Conservation (phyloP, 2,113 vertebrate genomes). For the Seriola rivoliana region DNA sequence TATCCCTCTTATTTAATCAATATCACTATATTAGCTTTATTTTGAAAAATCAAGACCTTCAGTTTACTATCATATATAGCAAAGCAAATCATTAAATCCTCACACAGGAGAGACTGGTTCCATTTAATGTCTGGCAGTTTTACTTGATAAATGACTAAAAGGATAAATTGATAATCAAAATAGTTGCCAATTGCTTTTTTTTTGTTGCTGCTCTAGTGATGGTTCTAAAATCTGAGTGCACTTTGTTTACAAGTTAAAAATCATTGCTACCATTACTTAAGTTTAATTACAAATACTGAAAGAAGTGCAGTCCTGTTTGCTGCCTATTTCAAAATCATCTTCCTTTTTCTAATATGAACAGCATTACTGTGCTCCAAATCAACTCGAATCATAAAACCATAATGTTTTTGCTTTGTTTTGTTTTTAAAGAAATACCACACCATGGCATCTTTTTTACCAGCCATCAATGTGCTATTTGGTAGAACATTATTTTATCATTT, state of each 20-base stretch:
- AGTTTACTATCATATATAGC: background rate
- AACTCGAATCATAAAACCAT: background rate
- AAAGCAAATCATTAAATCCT: background rate
- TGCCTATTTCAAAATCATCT: background rate
- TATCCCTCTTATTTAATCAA: no score
- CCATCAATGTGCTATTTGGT: background rate
- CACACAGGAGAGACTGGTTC: no score
- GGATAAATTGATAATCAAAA: background rate
- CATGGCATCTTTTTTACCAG: slow-evolving; percentile 22
- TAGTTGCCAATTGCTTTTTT: background rate
- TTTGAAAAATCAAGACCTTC: background rate
- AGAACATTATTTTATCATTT: background rate
- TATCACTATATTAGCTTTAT: no score
- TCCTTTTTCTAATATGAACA: background rate
- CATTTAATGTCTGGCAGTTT: no score
- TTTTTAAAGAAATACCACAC: slow-evolving; percentile 5
- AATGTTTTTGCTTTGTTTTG: no score
- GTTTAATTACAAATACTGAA: background rate
- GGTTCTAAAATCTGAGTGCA: background rate
- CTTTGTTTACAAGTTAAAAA: background rate
- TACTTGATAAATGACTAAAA: background rate
- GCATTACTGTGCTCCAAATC: slow-evolving; percentile 1
- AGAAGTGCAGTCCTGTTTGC: background rate
- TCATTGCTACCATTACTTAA: background rate
- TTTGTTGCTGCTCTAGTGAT: background rate